These are phyloP conservation scores for Scolopax mira DNA, from an alignment of 2,113 vertebrate genomes.

Conservation along the genomic window DNA sequence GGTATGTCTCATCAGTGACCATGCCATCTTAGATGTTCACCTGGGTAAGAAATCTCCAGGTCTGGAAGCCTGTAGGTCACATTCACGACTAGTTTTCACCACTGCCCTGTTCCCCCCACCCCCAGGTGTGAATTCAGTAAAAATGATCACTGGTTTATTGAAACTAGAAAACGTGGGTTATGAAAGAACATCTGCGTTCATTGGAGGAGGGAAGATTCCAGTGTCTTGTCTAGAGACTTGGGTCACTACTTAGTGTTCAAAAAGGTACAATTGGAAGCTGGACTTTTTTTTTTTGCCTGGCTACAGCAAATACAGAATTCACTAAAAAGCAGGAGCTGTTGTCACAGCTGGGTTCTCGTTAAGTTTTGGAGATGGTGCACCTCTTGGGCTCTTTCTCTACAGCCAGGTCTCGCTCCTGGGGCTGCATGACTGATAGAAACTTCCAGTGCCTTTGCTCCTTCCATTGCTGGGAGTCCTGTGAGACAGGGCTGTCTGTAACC, in stretches of 20 bases:
- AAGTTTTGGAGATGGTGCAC: neutral
- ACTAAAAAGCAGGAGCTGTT: neutral
- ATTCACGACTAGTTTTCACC: neutral
- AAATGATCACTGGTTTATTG: neutral
- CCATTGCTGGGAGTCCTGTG: neutral
- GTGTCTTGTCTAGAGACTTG: neutral
- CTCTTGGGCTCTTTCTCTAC: neutral
- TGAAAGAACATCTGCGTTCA: rapidly evolving
- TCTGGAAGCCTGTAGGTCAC: neutral
- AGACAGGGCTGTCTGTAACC: too few species aligned
- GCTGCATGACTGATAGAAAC: neutral
- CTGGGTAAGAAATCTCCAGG: neutral
- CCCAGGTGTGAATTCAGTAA: neutral
- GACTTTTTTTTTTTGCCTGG: neutral
- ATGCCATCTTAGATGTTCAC: neutral
- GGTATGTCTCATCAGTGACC: neutral
- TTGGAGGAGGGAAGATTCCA: neutral
- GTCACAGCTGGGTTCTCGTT: neutral
- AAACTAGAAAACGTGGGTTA: neutral
- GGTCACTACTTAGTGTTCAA: neutral
- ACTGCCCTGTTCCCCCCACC: rapidly evolving
- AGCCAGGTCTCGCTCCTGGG: rapidly evolving
- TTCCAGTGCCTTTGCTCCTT: rapidly evolving
- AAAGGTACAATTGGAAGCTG: neutral
- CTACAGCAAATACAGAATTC: neutral